Evolutionary conservation across 2,888 invertebrate species (phyloP).

Genomic region (Deilephila elpenor): DNA sequence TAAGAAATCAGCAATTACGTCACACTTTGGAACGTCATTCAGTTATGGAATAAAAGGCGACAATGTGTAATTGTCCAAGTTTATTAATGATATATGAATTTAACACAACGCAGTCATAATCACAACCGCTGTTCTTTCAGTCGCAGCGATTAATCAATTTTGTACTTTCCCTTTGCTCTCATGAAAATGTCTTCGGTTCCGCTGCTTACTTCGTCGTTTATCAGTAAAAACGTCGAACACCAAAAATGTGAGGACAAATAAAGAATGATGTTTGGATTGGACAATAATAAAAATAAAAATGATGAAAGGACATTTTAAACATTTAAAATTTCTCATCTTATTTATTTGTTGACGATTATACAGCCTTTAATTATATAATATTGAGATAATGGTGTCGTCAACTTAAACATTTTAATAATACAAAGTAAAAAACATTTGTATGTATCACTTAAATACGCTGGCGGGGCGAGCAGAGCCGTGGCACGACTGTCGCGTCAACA

Average conservation of each 20-base stretch:
- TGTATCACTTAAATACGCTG: slow-evolving; percentile 27
- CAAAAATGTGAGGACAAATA: slow-evolving; percentile 15
- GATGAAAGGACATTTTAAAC: slow-evolving; percentile 30
- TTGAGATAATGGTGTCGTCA: slow-evolving; percentile 30
- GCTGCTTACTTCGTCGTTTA: background rate
- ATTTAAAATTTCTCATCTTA: slow-evolving; percentile 32
- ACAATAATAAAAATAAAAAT: slow-evolving; percentile 24
- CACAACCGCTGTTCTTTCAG: slow-evolving; percentile 8
- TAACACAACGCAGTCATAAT: slow-evolving; percentile 20
- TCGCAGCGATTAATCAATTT: background rate
- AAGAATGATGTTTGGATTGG: slow-evolving; percentile 22
- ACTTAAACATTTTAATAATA: slow-evolving; percentile 34
- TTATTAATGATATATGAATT: slow-evolving; percentile 17
- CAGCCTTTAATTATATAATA: slow-evolving; percentile 35
- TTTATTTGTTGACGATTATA: slow-evolving; percentile 34
- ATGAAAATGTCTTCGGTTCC: background rate
- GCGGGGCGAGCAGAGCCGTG: background rate
- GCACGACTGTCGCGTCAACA: slow-evolving; percentile 26
- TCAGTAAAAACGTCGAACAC: background rate
- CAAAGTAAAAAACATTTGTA: slow-evolving; percentile 26
- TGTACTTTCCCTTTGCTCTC: background rate
- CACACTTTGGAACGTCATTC: background rate
- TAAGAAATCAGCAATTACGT: too few species aligned
- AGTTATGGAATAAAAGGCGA: slow-evolving; percentile 8
- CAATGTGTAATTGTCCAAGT: slow-evolving; percentile 5